Evolutionary conservation across 2,888 invertebrate species (phyloP), one percentile per base, ranked within the genome.

Genomic region (Polymixis lichenea): DNA sequence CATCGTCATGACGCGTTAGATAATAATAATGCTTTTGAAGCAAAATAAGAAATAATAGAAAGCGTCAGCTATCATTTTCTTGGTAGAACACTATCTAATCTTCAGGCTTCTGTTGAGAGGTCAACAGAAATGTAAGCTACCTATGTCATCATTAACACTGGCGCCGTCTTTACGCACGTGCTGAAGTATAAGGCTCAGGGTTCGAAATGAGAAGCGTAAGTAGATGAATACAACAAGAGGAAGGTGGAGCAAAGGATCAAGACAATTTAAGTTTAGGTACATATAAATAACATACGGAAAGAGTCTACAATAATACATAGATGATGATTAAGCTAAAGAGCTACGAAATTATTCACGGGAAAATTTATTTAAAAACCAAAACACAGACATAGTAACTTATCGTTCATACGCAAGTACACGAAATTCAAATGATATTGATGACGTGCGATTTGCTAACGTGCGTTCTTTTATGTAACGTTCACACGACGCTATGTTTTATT

Each of bases 401-500:
- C 32, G 15, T 32, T n/a, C 17, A 56, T 25, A 69, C 49, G 32
- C 38, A 61, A 62, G n/a, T 76, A 66, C 49, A 70, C 64, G 9
- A 82, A 73, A 83, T 73, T 77, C 53, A 85, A 83, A 85, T 82
- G 25, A 71, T 67, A 51, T 51, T 8, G 22, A 22, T 83, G 86
- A 83, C 86, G 86, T 74, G 43, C 28, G 83, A 78, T 74, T 71
- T 55, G 32, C 67, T 38, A 85, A 58, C 53, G 55, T 60, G 25
- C 60, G 77, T 78, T 74, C 25, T 78, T 85, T 82, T 85, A 85
- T 77, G 69, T 77, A 71, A 84, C 64, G 49, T 60, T 84, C 25
- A 55, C 70, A 72, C 58, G 51, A 25, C 46, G 38, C 49, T 38
- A 85, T 83, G 83, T 82, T 66, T 83, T 82, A 84, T 83, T 85